phyloP scores from a whole-genome alignment of 2,888 invertebrate species.

The Antheraea yamamai region DNA sequence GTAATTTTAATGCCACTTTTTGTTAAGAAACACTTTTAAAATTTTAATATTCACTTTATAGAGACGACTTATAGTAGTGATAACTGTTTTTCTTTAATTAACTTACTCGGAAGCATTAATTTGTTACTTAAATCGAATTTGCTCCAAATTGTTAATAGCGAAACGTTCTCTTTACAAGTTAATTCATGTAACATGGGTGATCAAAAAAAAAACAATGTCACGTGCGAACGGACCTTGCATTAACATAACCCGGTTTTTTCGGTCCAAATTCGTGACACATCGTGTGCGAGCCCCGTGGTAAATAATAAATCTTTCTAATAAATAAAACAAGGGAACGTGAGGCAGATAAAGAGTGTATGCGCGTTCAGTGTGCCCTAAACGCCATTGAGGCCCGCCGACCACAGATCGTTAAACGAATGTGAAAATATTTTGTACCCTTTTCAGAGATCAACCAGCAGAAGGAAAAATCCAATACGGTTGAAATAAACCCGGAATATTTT shows the following conservation, averaged over 20 bases:
- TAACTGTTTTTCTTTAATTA: neutral
- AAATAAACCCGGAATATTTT: neutral
- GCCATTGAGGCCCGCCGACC: slow-evolving; percentile 69
- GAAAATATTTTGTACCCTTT: slow-evolving; percentile 72
- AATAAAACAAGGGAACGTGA: slow-evolving; percentile 81
- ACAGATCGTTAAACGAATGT: slow-evolving; percentile 77
- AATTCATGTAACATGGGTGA: slow-evolving; percentile 51
- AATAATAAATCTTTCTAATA: slow-evolving; percentile 82
- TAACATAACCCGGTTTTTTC: slow-evolving; percentile 76
- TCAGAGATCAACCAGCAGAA: slow-evolving; percentile 43
- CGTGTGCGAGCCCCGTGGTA: slow-evolving; percentile 78
- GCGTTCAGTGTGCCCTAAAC: slow-evolving; percentile 79
- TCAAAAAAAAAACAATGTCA: slow-evolving; percentile 61
- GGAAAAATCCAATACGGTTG: neutral
- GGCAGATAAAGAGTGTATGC: slow-evolving; percentile 75
- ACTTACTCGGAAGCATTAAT: neutral
- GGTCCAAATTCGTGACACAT: slow-evolving; percentile 77
- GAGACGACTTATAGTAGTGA: neutral
- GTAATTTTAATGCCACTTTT: no score
- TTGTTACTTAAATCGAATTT: slow-evolving; percentile 8
- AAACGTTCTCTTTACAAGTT: slow-evolving; percentile 41
- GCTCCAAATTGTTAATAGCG: slow-evolving; percentile 17
- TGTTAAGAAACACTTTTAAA: no score
- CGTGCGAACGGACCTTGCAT: slow-evolving; percentile 69
- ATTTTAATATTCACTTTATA: neutral